Base-by-base conservation (phyloP, 1,140 invertebrate species). In the Sinonovacula constricta region DNA sequence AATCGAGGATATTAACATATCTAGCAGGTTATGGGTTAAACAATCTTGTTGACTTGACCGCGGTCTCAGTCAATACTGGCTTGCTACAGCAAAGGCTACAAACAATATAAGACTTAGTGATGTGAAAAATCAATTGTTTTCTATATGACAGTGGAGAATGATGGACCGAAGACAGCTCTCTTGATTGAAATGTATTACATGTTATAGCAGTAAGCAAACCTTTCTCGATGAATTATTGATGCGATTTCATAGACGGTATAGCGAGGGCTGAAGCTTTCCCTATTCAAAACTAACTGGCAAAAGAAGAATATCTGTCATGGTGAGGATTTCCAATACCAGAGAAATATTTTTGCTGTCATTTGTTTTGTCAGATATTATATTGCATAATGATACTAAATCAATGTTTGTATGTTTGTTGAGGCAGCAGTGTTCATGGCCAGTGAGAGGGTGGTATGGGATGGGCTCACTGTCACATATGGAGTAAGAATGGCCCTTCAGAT, bases 141-240 rank as follows among this genome's bases (percentile, higher is more conserved):
- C 72, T 76, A 57, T 76, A 76, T 76, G 72, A 76, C 72, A 76
- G 34, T 26, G 34, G 72, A 57, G 51, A 59, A 63, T 59, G 72
- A 76, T 56, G 53, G 60, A 63, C 72, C 65, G 59, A 53, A 39
- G 60, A 24, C 72, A 45, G 0, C 62, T 30, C 24, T 62, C 67
- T 63, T 76, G 72, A 76, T 76, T 76, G 72, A 76, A 76, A 76
- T 76, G 62, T 76, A 76, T 76, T 76, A 76, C 72, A 76, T 76
- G 72, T 76, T 76, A n/a, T n/a, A 53, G 62, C 59, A 67, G 72
- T 45, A 45, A 45, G 72, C 72, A 76, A 76, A 53, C 72, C 60
- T 66, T 67, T 66, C 72, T 76, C 62, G 26, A 36, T 76, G 63
- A 63, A 76, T 76, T 76, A 76, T 76, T 76, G 72, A 76, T 76